These are phyloP conservation scores for Gymnogyps californianus DNA, from an alignment of 2,113 vertebrate species.

Conservation along the genomic window DNA sequence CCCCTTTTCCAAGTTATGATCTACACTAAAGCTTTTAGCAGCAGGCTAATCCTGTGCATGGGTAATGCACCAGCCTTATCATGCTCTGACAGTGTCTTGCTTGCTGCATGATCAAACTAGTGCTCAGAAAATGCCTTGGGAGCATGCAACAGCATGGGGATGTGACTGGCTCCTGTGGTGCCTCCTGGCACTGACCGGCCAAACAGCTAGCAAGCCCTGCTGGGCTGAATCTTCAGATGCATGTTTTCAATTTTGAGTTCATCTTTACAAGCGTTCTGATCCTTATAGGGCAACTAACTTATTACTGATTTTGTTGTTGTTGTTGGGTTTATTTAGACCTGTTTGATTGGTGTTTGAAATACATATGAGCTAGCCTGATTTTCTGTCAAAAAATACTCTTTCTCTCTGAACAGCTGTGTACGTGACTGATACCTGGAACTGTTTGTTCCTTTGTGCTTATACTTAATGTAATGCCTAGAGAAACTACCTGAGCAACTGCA, in stretches of 20 bases:
- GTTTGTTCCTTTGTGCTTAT: constrained; percentile 37
- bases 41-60: background rate
- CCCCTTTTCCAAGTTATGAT: too few relatives aligned
- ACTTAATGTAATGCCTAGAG: background rate
- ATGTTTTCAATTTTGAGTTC: too few relatives aligned
- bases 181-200: background rate
- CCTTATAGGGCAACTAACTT: too few relatives aligned
- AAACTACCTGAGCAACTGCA: constrained; percentile 12
- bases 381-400: too few relatives aligned
- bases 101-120: background rate
- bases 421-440: constrained; percentile 38
- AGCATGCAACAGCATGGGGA: background rate
- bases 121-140: background rate
- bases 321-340: too few relatives aligned
- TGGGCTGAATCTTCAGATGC: too few relatives aligned
- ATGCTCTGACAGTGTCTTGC: background rate
- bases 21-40: too few relatives aligned
- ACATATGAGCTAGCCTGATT: too few relatives aligned
- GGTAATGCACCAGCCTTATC: background rate
- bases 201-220: background rate
- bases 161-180: background rate
- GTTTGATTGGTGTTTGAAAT: too few relatives aligned
- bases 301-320: too few relatives aligned
- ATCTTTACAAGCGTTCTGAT: too few relatives aligned
- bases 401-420: background rate